These are phyloP conservation scores for Aspiorhynchus laticeps DNA, from an alignment of 2,113 vertebrate genomes.

Conservation along the genomic window DNA sequence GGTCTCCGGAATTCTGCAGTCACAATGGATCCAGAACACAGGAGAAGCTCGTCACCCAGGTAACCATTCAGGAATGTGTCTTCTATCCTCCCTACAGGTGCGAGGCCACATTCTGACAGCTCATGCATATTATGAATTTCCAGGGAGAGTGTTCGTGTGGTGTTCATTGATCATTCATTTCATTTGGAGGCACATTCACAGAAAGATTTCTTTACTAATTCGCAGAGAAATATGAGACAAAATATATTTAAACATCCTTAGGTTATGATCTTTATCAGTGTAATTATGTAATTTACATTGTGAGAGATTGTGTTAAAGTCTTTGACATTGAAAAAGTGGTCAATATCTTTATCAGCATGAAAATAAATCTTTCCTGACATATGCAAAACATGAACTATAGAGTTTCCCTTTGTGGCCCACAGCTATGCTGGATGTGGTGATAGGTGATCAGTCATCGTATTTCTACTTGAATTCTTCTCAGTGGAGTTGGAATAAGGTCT, in stretches of 20 bases:
- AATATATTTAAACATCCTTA: not conserved
- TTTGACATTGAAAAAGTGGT: not conserved
- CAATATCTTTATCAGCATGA: conserved; percentile 19
- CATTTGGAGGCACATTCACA: conserved; percentile 18
- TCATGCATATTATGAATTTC: conserved; percentile 33
- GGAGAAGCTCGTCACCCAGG: conserved; percentile 68
- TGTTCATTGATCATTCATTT: conserved; percentile 41
- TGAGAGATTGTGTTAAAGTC: not conserved
- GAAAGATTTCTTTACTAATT: conserved; percentile 10
- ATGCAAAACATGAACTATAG: conserved; percentile 19
- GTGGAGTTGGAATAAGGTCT: not conserved
- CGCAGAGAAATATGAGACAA: not conserved
- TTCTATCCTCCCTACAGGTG: conserved; percentile 42
- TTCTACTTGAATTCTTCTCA: conserved; percentile 23
- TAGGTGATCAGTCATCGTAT: conserved; percentile 31
- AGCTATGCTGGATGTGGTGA: conserved; percentile 13
- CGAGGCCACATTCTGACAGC: conserved; percentile 30
- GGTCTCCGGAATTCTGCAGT: conserved; percentile 81
- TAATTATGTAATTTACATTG: not conserved
- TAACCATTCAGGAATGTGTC: conserved; percentile 46
- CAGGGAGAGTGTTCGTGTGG: not conserved
- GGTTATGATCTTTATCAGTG: not conserved
- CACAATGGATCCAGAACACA: conserved; percentile 76
- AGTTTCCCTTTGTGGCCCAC: conserved; percentile 16
- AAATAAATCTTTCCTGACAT: conserved; percentile 2